Evolutionary conservation across 2,888 invertebrate species (phyloP).

Genomic region (Chydorus sphaericus): DNA sequence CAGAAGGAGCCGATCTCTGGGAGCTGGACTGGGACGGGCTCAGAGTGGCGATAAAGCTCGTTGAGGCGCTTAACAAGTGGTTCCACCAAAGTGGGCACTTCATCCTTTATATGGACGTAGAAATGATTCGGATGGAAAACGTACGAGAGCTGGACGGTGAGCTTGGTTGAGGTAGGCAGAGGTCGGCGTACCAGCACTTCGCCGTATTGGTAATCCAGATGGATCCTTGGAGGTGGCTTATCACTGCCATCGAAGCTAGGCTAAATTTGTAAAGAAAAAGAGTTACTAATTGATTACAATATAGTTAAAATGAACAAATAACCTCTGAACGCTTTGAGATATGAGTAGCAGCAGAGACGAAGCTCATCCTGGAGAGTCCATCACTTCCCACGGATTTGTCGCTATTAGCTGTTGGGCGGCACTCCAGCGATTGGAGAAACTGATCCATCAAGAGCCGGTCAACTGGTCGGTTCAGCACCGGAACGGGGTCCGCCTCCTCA

Average conservation of each 20-base stretch:
- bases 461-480: too few species aligned
- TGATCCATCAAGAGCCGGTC: too few species aligned
- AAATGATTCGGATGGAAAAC: background rate
- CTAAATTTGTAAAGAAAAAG: background rate
- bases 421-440: too few species aligned
- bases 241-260: too few species aligned
- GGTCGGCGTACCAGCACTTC: background rate
- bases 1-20: constrained; percentile 5
- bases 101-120: constrained; percentile 4
- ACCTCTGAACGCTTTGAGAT: background rate
- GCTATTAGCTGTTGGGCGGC: too few species aligned
- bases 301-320: background rate
- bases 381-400: too few species aligned
- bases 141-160: background rate
- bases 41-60: background rate
- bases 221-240: background rate
- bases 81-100: background rate
- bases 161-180: background rate
- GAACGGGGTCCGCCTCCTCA: too few species aligned
- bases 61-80: background rate
- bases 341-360: background rate
- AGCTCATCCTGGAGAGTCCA: background rate
- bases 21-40: background rate
- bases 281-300: background rate
- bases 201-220: background rate